phyloP scores from a whole-genome alignment of 1,140 invertebrate genomes.

The Drosophila baimaii region DNA sequence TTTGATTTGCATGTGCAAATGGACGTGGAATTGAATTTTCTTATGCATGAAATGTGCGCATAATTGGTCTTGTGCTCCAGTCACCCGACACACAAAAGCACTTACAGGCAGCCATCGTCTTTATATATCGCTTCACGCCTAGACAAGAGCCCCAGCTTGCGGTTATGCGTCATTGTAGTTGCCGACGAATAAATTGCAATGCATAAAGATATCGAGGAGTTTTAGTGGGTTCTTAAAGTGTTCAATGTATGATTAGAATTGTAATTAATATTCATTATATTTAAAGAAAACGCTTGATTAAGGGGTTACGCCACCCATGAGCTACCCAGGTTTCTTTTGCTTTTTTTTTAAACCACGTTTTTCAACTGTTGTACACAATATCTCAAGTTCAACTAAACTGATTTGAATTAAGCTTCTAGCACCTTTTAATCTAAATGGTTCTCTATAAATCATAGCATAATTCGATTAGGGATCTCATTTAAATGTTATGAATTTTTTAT shows the following conservation, averaged over 20 bases:
- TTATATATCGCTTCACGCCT: constrained; percentile 41
- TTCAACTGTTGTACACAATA: too few relatives aligned
- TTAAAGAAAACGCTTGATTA: too few relatives aligned
- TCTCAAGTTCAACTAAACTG: too few relatives aligned
- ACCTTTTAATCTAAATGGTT: too few relatives aligned
- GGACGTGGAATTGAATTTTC: constrained; percentile 83
- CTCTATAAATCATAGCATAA: too few relatives aligned
- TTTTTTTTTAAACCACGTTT: too few relatives aligned
- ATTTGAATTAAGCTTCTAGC: too few relatives aligned
- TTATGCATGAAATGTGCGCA: constrained; percentile 82
- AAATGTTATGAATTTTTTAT: too few relatives aligned
- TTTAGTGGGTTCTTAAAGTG: neutral
- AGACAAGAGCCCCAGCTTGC: constrained; percentile 45
- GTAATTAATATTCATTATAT: neutral
- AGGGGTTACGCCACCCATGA: too few relatives aligned
- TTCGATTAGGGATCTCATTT: too few relatives aligned
- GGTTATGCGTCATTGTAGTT: constrained; percentile 37
- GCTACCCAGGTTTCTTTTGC: too few relatives aligned
- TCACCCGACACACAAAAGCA: constrained; percentile 20
- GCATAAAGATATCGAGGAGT: constrained; percentile 3
- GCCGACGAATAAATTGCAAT: constrained; percentile 59
- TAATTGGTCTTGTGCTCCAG: constrained; percentile 64
- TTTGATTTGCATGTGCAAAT: constrained; percentile 84
- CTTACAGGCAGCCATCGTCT: constrained; percentile 21
- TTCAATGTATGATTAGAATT: neutral